These are phyloP conservation scores for Gallirallus australis DNA, from an alignment of 2,797 vertebrate species.

Conservation along the genomic window DNA sequence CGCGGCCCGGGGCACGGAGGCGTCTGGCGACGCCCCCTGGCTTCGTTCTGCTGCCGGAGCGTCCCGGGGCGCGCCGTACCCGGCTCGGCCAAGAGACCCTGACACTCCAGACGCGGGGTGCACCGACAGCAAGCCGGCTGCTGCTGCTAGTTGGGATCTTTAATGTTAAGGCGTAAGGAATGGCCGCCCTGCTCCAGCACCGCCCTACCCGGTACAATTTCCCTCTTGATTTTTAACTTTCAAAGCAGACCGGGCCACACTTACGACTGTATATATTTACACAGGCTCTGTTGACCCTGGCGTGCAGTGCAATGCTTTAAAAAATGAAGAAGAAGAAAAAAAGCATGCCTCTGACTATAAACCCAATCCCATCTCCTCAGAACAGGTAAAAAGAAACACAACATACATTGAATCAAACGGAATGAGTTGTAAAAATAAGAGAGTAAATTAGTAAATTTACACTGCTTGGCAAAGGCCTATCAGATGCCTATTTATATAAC, in stretches of 20 bases:
- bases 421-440: neutral
- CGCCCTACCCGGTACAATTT: neutral
- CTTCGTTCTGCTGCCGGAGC: neutral
- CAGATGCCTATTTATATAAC: neutral
- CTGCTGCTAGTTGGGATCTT: too few relatives aligned
- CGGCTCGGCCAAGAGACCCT: neutral
- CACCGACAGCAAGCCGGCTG: neutral
- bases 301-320: neutral
- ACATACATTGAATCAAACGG: neutral
- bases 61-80: neutral
- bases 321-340: neutral
- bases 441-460: neutral
- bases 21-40: neutral
- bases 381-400: conserved; percentile 17
- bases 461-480: neutral
- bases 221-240: neutral
- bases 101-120: neutral
- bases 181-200: neutral
- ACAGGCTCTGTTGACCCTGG: conserved; percentile 51
- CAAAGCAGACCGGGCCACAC: neutral
- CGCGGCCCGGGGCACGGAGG: neutral
- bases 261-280: neutral
- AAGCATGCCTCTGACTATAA: neutral
- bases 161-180: neutral
- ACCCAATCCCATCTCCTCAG: neutral